Evolutionary conservation across 2,113 vertebrate species (phyloP), one percentile per base, ranked within the genome.

Genomic region (Sisor rabdophorus): DNA sequence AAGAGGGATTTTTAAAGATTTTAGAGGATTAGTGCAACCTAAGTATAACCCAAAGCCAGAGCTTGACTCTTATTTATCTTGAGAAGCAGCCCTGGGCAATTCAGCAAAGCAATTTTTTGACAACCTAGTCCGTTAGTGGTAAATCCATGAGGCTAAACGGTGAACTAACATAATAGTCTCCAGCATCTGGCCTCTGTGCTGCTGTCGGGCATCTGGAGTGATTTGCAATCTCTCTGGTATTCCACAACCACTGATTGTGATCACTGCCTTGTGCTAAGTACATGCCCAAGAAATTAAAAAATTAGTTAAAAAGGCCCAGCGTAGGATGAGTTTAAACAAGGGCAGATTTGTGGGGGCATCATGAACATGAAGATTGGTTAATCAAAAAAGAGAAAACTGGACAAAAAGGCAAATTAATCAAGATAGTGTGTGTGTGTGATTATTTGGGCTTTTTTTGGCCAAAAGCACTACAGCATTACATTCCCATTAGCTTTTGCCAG

Each of bases 381-480:
- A 15, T 48, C 40, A 4, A 50, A 50, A 28, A 19, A 28, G 4
- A 52, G 16, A 24, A 52, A 52, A 24, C 24, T 69, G 65, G 48
- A 26, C 20, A 52, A 50, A 52, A 7, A 67, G 47, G 5, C 47
- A 0, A 6, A 68, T 26, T 50, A 6, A 68, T 48, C 16, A 44
- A 52, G 65, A 28, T 15, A 44, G n/a, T 9, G 9, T 50, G 8
- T 68, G 15, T 11, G 6, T 3, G 28, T 77, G 64, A 64, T 69
- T 65, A 70, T 50, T 60, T 26, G 40, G 13, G 32, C 44, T 47
- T 36, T 22, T 11, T n/a, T 70, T 17, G 52, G 73, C 68, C 71
- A 75, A 71, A 40, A 76, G 40, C 48, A 78, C 75, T 70, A 75
- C 78, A 80, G 72, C 68, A 65, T 79, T 77, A 64, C 79, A 63